Base-by-base conservation (phyloP, 1,140 invertebrate species). In the Limonius californicus region DNA sequence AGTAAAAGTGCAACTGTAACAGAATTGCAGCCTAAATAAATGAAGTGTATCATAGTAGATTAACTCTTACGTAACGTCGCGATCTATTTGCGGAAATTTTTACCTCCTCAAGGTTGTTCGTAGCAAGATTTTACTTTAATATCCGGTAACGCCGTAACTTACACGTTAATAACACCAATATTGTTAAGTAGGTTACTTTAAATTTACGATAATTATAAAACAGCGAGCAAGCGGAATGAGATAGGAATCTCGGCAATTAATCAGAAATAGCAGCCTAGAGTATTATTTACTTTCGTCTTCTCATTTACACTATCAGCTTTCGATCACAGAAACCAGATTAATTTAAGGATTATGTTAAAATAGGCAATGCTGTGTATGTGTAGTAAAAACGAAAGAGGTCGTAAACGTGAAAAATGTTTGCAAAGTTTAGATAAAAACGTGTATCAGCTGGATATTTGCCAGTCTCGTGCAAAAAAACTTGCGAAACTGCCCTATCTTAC, bases 401-500 rank as follows among this genome's bases (percentile, higher is more conserved):
- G 27, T 32, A 32, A 11, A 4, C 11, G 27, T 32, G 11, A 32
- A 6, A 32, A 32, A n/a, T n/a, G n/a, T n/a, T n/a, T n/a, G n/a
- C n/a, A n/a, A n/a, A n/a, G n/a, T 39, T 39, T 39, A 12, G 8
- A 39, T 12, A 11, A 14, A 39, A 12, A 39, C 8, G n/a, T 14
- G n/a, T 12, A 39, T 39, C n/a, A 39, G 35, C n/a, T 39, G 35
- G 35, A 39, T 39, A 39, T 39, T 39, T 39, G 35, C 35, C 35
- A 39, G 35, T 39, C 11, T 6, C 8, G 8, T 12, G 35, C 35
- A 39, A 39, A 63, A 66, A 59, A 63, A 61, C 53, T 57, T 21
- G 61, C 64, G 30, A 60, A 66, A 66, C 64, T 66, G 64, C 61
- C 64, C 64, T 66, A 66, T 62, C 64, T 61, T 57, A 66, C 63